Percentiles rank a stretch among this genome's conserved stretches.
phyloP scores from a whole-genome alignment of 2,888 invertebrate species.

The Tuberolachnus salignus region DNA sequence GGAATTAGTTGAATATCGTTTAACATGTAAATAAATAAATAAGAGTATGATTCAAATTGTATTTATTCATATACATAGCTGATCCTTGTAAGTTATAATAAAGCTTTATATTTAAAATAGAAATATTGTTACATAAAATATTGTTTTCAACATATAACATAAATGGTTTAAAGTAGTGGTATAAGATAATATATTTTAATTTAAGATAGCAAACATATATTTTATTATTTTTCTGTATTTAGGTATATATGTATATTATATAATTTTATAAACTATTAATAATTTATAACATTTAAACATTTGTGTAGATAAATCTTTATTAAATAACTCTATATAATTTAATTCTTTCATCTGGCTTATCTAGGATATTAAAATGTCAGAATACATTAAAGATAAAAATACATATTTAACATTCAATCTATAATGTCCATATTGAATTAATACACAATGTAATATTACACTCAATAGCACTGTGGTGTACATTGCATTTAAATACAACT shows the following conservation, averaged over 20 bases:
- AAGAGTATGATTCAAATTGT: too few relatives aligned
- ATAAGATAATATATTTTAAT: slow-evolving; percentile 2
- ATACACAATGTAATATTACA: background rate
- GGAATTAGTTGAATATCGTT: too few relatives aligned
- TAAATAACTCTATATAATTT: background rate
- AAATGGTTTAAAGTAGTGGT: background rate
- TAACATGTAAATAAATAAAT: too few relatives aligned
- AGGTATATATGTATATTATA: slow-evolving; percentile 6
- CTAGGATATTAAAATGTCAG: background rate
- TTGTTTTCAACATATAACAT: too few relatives aligned
- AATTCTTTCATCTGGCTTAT: background rate
- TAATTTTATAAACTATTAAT: too few relatives aligned
- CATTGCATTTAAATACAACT: background rate
- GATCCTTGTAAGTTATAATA: too few relatives aligned
- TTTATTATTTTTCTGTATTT: background rate
- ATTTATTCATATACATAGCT: too few relatives aligned
- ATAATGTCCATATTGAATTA: slow-evolving; percentile 1
- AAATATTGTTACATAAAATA: too few relatives aligned
- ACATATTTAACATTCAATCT: too few relatives aligned
- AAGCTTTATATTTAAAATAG: too few relatives aligned
- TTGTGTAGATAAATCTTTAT: background rate
- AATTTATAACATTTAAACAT: background rate
- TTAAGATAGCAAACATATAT: background rate
- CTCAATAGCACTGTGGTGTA: background rate
- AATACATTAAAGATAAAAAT: background rate